A percentile compares a stretch with the other conserved stretches of the same genome.
Evolutionary conservation across 2,797 vertebrate species (phyloP).

Genomic region (Podarcis siculus): DNA sequence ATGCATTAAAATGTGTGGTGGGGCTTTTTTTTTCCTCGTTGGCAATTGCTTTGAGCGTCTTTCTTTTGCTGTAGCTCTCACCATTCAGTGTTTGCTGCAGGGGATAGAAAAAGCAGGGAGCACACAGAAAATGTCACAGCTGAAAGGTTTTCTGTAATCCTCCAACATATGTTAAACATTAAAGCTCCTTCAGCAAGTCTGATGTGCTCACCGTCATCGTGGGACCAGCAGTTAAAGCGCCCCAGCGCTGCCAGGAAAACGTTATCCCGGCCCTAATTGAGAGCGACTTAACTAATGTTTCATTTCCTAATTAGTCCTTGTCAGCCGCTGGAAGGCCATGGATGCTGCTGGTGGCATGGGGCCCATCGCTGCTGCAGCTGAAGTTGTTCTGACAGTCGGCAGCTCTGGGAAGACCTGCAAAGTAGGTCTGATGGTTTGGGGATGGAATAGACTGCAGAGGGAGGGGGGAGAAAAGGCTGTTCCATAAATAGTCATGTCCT

Average conservation of each 20-base stretch:
- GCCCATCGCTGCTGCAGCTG: constrained; percentile 69
- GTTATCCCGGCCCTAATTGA: constrained; percentile 78
- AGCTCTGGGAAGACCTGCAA: constrained; percentile 64
- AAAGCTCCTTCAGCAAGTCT: constrained; percentile 74
- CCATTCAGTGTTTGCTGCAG: constrained; percentile 61
- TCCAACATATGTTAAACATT: constrained; percentile 75
- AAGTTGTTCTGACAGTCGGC: constrained; percentile 70
- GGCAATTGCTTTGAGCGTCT: constrained; percentile 63
- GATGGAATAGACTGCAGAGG: constrained; percentile 48
- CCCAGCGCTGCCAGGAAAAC: constrained; percentile 72
- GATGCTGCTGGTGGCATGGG: constrained; percentile 68
- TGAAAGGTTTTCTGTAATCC: constrained; percentile 75
- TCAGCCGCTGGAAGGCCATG: constrained; percentile 72
- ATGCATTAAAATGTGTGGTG: constrained; percentile 2
- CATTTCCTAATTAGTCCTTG: constrained; percentile 80
- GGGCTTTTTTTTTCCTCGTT: neutral
- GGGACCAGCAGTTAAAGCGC: constrained; percentile 73
- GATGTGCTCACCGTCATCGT: constrained; percentile 72
- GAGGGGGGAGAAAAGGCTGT: constrained; percentile 32
- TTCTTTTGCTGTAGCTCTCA: constrained; percentile 51
- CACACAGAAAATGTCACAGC: constrained; percentile 72
- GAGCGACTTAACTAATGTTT: constrained; percentile 79
- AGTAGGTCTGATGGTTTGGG: constrained; percentile 59
- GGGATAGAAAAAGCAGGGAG: constrained; percentile 66
- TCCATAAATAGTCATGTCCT: constrained; percentile 13